Base-by-base conservation (phyloP, 2,797 vertebrate species). In the Sebastes taczanowskii region DNA sequence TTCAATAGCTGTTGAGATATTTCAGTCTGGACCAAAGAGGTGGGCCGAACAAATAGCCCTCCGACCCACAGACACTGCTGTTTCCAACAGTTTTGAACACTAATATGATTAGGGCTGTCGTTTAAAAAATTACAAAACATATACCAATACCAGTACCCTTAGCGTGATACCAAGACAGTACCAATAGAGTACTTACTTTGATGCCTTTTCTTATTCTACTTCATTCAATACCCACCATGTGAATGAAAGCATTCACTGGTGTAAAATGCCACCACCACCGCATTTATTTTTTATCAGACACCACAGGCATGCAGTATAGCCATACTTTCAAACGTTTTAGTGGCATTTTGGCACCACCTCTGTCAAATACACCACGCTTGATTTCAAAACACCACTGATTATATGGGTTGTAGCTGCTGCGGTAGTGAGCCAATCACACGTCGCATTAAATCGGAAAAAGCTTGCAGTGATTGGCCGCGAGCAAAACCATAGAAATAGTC, bases 321-420 rank as follows among this genome's bases (percentile, higher is more conserved):
- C 5, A 58, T 58, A 25, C 25, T 27, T 58, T 13, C 25, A 27
- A 27, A 29, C 13, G 14, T 58, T 58, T 58, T 27, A 25, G 23
- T 18, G 25, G 4, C 14, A 27, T 58, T 25, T 58, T 14, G 25
- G 56, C 25, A 58, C 13, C 23, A 58, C 5, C 23, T 8, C 11
- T 25, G 23, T 60, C 58, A 30, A 30, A 60, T 60, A 60, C 16
- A 8, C 58, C 14, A 25, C 3, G 25, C 6, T 27, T 7, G 11
- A 25, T 22, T 25, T 23, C 53, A 56, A 0, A 0, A 56, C 53
- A 14, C 22, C 22, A 58, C 56, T 0, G 56, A 25, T 0, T 58
- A 0, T 27, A 46, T 7, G 42, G 42, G 42, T 46, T 46, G 42
- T 18, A 46, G 16, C 42, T 46, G 42, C 53, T 55, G 55, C 2